These are phyloP conservation scores for Drosophila hamatofila DNA, from an alignment of 2,888 invertebrate genomes.

Conservation along the genomic window DNA sequence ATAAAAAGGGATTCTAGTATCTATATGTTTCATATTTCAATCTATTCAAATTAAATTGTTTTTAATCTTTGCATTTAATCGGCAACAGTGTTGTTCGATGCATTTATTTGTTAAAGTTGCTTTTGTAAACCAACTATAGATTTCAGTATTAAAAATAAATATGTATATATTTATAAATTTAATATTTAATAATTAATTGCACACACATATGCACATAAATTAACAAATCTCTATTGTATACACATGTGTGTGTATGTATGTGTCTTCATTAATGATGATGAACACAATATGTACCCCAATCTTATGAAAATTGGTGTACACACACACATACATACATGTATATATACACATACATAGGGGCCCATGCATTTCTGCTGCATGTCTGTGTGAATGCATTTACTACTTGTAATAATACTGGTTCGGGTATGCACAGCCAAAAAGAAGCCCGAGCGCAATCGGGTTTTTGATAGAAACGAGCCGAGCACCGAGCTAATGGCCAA, in stretches of 20 bases:
- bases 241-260: not conserved
- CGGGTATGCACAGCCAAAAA: constrained; percentile 39
- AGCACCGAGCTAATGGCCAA: constrained; percentile 26
- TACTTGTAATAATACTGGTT: constrained; percentile 56
- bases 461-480: constrained; percentile 34
- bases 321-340: constrained; percentile 14
- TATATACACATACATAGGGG: constrained; percentile 5
- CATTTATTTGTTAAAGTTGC: not conserved
- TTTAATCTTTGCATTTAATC: not conserved
- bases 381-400: constrained; percentile 45
- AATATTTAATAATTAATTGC: constrained; percentile 3
- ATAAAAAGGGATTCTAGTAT: constrained; percentile 3
- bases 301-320: constrained; percentile 39
- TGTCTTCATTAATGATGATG: constrained; percentile 38
- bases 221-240: not conserved
- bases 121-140: not conserved
- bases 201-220: not conserved
- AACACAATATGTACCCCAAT: constrained; percentile 26
- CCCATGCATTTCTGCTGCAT: constrained; percentile 12
- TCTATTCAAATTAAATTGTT: constrained; percentile 10
- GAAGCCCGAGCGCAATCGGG: constrained; percentile 44
- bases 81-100: not conserved
- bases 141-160: not conserved
- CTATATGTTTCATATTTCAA: constrained; percentile 22
- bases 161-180: not conserved